Percentiles rank a stretch among this genome's conserved stretches.
Conservation (phyloP, 2,888 invertebrate genomes). For the Pelosia muscerda region DNA sequence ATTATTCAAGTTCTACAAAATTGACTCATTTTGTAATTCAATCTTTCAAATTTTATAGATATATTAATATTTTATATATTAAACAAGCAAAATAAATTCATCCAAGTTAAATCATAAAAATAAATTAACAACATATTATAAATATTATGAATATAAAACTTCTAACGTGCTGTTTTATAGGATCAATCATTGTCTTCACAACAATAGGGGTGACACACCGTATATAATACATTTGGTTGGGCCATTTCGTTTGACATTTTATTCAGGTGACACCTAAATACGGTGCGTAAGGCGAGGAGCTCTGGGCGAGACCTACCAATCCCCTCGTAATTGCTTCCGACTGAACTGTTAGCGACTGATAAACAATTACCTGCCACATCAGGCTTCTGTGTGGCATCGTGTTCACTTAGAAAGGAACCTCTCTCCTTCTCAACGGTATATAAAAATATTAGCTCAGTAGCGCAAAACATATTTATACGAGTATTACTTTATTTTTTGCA, state of each 20-base stretch:
- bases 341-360: conserved; percentile 53
- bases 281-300: conserved; percentile 44
- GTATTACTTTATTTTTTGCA: too few species aligned
- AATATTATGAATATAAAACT: too few species aligned
- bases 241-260: conserved; percentile 38
- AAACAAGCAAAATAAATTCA: too few species aligned
- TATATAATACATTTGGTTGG: conserved; percentile 3
- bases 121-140: too few species aligned
- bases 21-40: too few species aligned
- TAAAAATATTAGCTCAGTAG: conserved; percentile 22
- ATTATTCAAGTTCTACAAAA: too few species aligned
- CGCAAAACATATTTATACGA: not conserved
- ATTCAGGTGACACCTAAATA: conserved; percentile 26
- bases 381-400: conserved; percentile 24
- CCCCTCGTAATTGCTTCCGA: conserved; percentile 62
- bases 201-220: conserved; percentile 15
- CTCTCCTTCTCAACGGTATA: conserved; percentile 25
- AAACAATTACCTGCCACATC: conserved; percentile 50
- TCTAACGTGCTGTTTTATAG: too few species aligned
- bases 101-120: too few species aligned
- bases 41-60: too few species aligned
- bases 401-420: conserved; percentile 6
- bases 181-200: not conserved
- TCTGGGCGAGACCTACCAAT: conserved; percentile 47
- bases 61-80: too few species aligned